Conservation (phyloP, 2,113 vertebrate genomes). For the Okapia johnstoni region DNA sequence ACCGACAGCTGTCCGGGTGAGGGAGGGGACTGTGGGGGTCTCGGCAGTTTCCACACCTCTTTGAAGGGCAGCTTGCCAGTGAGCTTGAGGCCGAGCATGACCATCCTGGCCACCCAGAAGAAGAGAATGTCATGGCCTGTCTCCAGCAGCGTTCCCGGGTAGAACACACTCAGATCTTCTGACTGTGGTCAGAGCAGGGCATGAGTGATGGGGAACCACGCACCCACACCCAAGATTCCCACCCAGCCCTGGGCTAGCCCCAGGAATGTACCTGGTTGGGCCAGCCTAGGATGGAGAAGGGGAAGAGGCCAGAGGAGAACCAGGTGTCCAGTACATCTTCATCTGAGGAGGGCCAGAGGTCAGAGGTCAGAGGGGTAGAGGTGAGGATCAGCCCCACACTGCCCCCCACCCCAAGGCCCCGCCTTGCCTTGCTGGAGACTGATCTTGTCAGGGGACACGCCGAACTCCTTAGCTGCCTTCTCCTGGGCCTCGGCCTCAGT, state of each 20-base stretch:
- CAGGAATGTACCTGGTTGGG: slow-evolving; percentile 81
- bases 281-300: slow-evolving; percentile 94
- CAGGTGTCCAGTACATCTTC: slow-evolving; percentile 86
- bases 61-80: slow-evolving; percentile 89
- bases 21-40: not conserved
- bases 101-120: slow-evolving; percentile 95
- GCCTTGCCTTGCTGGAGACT: slow-evolving; percentile 87
- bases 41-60: slow-evolving; percentile 78
- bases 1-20: not conserved
- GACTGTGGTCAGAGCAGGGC: slow-evolving; percentile 75
- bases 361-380: not conserved
- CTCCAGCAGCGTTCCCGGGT: slow-evolving; percentile 90
- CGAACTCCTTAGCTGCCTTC: slow-evolving; percentile 88
- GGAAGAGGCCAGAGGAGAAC: slow-evolving; percentile 94
- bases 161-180: slow-evolving; percentile 86
- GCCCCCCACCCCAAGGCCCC: not conserved
- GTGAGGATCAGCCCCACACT: not conserved
- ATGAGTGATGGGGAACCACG: not conserved
- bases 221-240: not conserved
- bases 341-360: slow-evolving; percentile 44
- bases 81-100: slow-evolving; percentile 90
- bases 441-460: slow-evolving; percentile 85
- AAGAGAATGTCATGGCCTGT: slow-evolving; percentile 94
- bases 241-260: no score
- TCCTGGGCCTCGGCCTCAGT: slow-evolving; percentile 84